phyloP scores from a whole-genome alignment of 1,140 invertebrate species.

The Danaus plexippus region DNA sequence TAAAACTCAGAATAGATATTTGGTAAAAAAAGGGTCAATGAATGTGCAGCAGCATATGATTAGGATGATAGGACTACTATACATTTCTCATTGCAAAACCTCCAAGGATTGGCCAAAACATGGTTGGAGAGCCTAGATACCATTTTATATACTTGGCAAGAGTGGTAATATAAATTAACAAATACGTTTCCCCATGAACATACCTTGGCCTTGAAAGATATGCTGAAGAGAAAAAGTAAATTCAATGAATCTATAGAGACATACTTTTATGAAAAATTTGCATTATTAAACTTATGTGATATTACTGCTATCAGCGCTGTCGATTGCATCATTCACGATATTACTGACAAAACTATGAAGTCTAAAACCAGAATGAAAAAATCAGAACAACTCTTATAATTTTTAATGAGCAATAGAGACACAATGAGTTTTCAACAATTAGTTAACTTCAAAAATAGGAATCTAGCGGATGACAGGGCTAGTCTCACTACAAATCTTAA shows the following conservation, averaged over 20 bases:
- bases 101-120: slow-evolving; percentile 25
- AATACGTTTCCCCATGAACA: slow-evolving; percentile 28
- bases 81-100: slow-evolving; percentile 29
- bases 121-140: slow-evolving; percentile 26
- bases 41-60: slow-evolving; percentile 26
- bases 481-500: neutral
- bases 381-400: slow-evolving; percentile 28
- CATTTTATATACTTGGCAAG: slow-evolving; percentile 23
- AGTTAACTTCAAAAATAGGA: neutral
- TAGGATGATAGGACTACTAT: slow-evolving; percentile 25
- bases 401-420: slow-evolving; percentile 28
- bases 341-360: slow-evolving; percentile 25
- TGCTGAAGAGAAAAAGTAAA: slow-evolving; percentile 25
- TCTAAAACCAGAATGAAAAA: too few relatives aligned
- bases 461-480: neutral
- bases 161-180: slow-evolving; percentile 31
- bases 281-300: slow-evolving; percentile 28
- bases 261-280: slow-evolving; percentile 33
- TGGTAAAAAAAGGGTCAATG: slow-evolving; percentile 22
- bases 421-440: neutral
- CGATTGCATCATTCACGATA: slow-evolving; percentile 34
- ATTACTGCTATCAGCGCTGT: slow-evolving; percentile 25
- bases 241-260: slow-evolving; percentile 27
- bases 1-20: slow-evolving; percentile 12
- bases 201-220: slow-evolving; percentile 33